These are phyloP conservation scores for Anagyrus pseudococci DNA, from an alignment of 2,888 invertebrate species.

Conservation along the genomic window DNA sequence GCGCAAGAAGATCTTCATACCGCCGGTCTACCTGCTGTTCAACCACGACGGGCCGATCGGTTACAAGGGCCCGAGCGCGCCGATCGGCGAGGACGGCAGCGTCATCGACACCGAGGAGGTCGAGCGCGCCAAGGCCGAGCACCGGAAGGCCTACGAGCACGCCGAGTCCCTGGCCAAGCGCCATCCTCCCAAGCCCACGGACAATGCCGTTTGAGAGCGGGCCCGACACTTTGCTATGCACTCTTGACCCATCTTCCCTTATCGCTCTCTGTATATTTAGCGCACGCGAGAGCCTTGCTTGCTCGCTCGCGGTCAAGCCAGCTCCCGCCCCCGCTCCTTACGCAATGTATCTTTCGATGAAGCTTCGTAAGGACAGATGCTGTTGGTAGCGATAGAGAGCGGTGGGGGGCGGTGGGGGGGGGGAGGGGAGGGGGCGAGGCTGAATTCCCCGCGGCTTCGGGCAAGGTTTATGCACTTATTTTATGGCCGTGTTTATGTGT, in stretches of 20 bases:
- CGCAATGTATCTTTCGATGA: not conserved
- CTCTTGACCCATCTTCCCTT: not conserved
- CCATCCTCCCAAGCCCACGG: slow-evolving; percentile 35
- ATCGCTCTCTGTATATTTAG: slow-evolving; percentile 4
- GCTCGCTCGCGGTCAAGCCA: too few relatives aligned
- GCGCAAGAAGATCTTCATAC: slow-evolving; percentile 1
- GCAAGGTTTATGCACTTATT: too few relatives aligned
- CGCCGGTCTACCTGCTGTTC: slow-evolving; percentile 19
- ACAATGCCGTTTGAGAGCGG: slow-evolving; percentile 10
- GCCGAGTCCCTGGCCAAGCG: slow-evolving; percentile 43
- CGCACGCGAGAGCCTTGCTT: not conserved
- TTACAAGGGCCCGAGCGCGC: slow-evolving; percentile 42
- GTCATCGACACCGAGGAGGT: slow-evolving; percentile 57
- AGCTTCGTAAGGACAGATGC: too few relatives aligned
- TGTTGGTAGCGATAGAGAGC: too few relatives aligned
- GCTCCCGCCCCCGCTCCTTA: not conserved
- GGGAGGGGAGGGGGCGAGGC: too few relatives aligned
- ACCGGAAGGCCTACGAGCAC: slow-evolving; percentile 51
- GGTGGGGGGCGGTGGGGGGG: too few relatives aligned
- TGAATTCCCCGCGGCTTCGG: too few relatives aligned
- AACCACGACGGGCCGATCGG: slow-evolving; percentile 8
- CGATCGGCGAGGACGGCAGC: slow-evolving; percentile 53
- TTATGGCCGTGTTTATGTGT: too few relatives aligned
- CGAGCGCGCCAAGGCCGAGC: slow-evolving; percentile 51
- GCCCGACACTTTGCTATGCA: not conserved